Evolutionary conservation across 35 echinoderm and acorn worm genomes (phyloP).

Genomic region (Heliocidaris tuberculata): DNA sequence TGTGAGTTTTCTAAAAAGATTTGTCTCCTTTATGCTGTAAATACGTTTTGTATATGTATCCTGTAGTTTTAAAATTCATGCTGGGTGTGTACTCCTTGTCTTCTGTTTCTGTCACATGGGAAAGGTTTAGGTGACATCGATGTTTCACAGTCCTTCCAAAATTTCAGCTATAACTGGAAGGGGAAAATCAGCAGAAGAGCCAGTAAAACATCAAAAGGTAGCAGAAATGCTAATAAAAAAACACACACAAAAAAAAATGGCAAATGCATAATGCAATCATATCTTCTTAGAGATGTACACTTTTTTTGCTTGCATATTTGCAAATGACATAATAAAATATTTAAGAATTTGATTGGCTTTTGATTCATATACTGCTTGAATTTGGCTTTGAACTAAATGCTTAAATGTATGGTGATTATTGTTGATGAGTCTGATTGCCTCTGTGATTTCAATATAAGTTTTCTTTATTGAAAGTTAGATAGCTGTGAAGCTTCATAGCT

Average conservation of each 20-base stretch:
- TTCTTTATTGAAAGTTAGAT: too few relatives aligned
- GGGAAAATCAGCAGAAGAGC: constrained; percentile 18
- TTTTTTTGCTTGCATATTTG: background rate
- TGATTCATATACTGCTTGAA: too few relatives aligned
- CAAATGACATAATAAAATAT: too few relatives aligned
- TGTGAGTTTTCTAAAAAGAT: background rate
- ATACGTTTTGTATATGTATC: background rate
- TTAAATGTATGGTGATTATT: too few relatives aligned
- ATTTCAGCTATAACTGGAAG: constrained; percentile 49
- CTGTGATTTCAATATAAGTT: too few relatives aligned
- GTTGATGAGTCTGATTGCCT: too few relatives aligned
- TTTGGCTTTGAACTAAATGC: too few relatives aligned
- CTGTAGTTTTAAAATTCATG: background rate
- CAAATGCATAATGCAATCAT: background rate
- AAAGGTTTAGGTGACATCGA: constrained; percentile 47
- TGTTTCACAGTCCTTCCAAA: constrained; percentile 53
- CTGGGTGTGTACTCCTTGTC: background rate
- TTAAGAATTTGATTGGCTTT: too few relatives aligned
- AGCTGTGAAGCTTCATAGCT: too few relatives aligned
- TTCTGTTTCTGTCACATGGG: background rate
- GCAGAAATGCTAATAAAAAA: background rate
- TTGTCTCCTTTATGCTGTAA: background rate
- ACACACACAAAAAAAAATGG: background rate
- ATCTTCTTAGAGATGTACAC: background rate
- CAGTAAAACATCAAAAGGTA: constrained; percentile 40